Base-by-base conservation (phyloP, 2,888 invertebrate genomes). In the Resseliella maxima region DNA sequence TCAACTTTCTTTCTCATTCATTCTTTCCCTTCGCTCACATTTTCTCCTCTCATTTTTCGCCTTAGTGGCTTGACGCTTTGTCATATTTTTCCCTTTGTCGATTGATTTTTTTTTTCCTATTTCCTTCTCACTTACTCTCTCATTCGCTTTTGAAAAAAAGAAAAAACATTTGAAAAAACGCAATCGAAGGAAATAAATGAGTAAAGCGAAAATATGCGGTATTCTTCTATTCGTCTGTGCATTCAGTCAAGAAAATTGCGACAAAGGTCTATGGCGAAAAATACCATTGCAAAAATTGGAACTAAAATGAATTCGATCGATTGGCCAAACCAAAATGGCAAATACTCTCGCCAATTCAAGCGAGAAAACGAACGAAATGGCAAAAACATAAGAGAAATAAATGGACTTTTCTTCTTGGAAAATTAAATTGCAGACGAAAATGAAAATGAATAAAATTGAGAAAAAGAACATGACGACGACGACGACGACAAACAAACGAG, bases 241-340 rank as follows among this genome's bases (percentile, higher is more conserved):
- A 72, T 59, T 59, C 24, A 59, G 59, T 59, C 59, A 59, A 59
- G 59, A 59, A 59, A 59, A 59, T 72, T 72, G 72, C 72, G 72
- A 72, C 72, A 72, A 72, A 72, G 72, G 72, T 72, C 72, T 35
- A 31, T 72, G n/a, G n/a, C n/a, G n/a, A 27, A 10, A 15, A 72
- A 72, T 72, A 15, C 72, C 72, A 72, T 72, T 59, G 24, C 27
- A 59, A 59, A 59, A 59, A 59, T 27, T 59, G 46, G 46, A 50
- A 50, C 18, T 18, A 18, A 50, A 50, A 50, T n/a, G n/a, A n/a
- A 15, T 15, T n/a, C 59, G 24, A 59, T 59, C 59, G 59, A 59
- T 50, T 50, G 50, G 50, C 50, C 21, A 50, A 21, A 2, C 41
- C 41, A 41, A 50, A 50, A 50, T 50, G 21, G 50, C 59, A 59